These are phyloP conservation scores for Drosophila persimilis DNA, from an alignment of 1,140 invertebrate genomes.

Conservation along the genomic window DNA sequence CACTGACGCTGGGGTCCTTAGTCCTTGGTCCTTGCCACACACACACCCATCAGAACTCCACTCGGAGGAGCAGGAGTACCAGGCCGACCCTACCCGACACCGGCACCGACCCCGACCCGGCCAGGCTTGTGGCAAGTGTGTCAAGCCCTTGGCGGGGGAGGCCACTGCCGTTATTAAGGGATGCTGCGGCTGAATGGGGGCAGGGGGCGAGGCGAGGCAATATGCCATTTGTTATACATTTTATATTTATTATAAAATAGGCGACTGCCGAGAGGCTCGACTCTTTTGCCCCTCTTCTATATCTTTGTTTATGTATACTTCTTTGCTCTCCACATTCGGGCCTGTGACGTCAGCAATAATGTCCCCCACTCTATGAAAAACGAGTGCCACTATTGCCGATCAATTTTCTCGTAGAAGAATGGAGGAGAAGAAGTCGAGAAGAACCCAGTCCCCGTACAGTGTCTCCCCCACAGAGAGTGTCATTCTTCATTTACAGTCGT, in stretches of 20 bases:
- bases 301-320: too few relatives aligned
- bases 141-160: too few relatives aligned
- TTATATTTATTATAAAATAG: conserved; percentile 52
- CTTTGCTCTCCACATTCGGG: not conserved
- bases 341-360: conserved; percentile 31
- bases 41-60: conserved; percentile 32
- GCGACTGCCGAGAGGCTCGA: conserved; percentile 40
- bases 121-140: not conserved
- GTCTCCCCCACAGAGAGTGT: too few relatives aligned
- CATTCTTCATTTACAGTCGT: too few relatives aligned
- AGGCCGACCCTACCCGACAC: too few relatives aligned
- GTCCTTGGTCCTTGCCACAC: conserved; percentile 5
- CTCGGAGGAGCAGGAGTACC: conserved; percentile 23
- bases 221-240: conserved; percentile 53
- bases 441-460: too few relatives aligned
- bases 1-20: conserved; percentile 7
- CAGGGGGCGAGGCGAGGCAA: conserved; percentile 26
- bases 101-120: too few relatives aligned
- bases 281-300: not conserved
- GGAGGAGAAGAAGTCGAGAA: too few relatives aligned
- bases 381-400: too few relatives aligned
- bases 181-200: not conserved
- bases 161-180: too few relatives aligned
- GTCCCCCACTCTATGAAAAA: not conserved
- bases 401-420: too few relatives aligned